phyloP scores from a whole-genome alignment of 2,113 vertebrate genomes.

The Chaetura pelagica region DNA sequence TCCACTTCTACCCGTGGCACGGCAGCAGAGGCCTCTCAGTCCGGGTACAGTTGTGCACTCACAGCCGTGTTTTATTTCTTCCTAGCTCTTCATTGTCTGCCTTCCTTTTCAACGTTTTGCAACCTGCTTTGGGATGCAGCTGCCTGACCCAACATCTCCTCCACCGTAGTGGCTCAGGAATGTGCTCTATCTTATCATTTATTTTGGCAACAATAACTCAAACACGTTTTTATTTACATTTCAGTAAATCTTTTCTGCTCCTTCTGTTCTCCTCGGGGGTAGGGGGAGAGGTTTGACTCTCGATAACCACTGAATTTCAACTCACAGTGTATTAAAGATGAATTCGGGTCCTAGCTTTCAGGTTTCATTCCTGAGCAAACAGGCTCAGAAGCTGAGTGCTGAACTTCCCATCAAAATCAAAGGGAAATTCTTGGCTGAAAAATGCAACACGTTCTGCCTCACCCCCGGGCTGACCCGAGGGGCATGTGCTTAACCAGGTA shows the following conservation, averaged over 20 bases:
- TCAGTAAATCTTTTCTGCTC: neutral
- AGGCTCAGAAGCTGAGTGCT: neutral
- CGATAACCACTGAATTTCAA: neutral
- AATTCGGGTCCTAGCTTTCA: neutral
- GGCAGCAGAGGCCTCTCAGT: neutral
- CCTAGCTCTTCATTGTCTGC: neutral
- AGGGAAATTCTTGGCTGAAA: neutral
- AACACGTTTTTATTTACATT: neutral
- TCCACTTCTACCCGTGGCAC: neutral
- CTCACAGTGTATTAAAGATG: neutral
- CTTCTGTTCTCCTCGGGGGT: neutral
- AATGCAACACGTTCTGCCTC: neutral
- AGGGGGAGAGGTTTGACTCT: neutral
- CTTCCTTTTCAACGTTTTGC: neutral
- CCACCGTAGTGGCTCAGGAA: neutral
- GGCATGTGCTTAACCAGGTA: accelerated
- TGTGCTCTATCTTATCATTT: neutral
- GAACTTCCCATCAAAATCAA: neutral
- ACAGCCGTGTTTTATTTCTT: accelerated
- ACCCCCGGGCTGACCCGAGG: neutral
- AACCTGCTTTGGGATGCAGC: neutral
- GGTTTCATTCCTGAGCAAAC: neutral
- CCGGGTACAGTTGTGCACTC: accelerated
- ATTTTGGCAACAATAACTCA: conserved; percentile 1
- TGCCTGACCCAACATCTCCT: neutral